Base-by-base conservation (phyloP, 2,113 vertebrate species). In the Alaudala cheleensis region DNA sequence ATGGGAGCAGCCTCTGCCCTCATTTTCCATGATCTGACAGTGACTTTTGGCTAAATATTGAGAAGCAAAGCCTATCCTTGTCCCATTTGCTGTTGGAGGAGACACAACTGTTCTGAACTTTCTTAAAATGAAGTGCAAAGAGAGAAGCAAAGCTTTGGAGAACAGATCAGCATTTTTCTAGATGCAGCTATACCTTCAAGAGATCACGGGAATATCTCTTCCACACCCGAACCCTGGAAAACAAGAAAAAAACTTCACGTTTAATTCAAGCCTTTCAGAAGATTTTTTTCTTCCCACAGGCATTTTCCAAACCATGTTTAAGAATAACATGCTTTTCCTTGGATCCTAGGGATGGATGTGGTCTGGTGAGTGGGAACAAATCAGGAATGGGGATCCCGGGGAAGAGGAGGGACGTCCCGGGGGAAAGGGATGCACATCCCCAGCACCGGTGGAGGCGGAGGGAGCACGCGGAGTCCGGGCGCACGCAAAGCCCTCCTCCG, bases 1-100 rank as follows among this genome's bases (percentile, higher is more conserved):
- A 1, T 29, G 22, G 22, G 22, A 21, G 20, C 29, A 39, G 51
- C 25, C 33, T 19, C 5, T 10, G 25, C 14, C 11, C 23, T 12
- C 0, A 1, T 17, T 18, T 58, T 21, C 14, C 62, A 8, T 10
- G 4, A 49, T 4, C 51, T 10, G 17, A 22, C 0, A 2, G 24
- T 4, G 26, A 37, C 5, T 51, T 42, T 6, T 22, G 28, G 28
- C 31, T 61, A 56, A 51, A 26, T 14, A 20, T 39, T 4, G 31
- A 71, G 15, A 16, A 15, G 21, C 12, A 58, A 78, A n/a, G 22
- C 15, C 29, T 0, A 0, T 26, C 10, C 24, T 33, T 6, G 12
- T 3, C 12, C 24, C 3, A 6, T 26, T 4, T 34, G 18, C n/a
- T 16, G 8, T 14, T 16, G 14, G 54, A 74, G 39, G n/a, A 62